These are phyloP conservation scores for Caracal caracal DNA, from an alignment of 2,113 vertebrate genomes.

Conservation along the genomic window DNA sequence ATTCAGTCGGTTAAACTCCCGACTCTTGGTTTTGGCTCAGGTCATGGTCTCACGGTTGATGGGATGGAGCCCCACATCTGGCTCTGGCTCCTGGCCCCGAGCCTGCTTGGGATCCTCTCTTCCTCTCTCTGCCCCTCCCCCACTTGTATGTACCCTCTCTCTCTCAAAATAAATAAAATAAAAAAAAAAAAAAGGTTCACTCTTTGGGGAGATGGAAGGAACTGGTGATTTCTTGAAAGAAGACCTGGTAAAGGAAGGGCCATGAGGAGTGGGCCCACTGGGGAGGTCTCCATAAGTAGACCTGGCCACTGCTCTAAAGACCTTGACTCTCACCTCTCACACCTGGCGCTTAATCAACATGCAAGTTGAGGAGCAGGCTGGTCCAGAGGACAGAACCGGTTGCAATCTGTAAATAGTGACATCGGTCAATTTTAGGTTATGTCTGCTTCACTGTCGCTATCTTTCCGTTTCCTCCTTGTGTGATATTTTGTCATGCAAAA, in stretches of 20 bases:
- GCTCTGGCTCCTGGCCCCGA: too few relatives aligned
- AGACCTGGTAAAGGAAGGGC: not conserved
- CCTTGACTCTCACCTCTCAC: not conserved
- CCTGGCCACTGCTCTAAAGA: not conserved
- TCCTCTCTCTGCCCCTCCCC: too few relatives aligned
- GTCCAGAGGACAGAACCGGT: not conserved
- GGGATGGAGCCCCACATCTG: too few relatives aligned
- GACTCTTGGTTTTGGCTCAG: too few relatives aligned
- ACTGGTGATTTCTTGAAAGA: constrained; percentile 12
- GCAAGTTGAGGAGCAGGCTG: not conserved
- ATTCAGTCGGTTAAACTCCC: too few relatives aligned
- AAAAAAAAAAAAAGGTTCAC: too few relatives aligned
- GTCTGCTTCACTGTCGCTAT: not conserved
- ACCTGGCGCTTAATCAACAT: not conserved
- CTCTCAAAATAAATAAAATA: too few relatives aligned
- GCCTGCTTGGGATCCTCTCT: too few relatives aligned
- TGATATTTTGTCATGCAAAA: not conserved
- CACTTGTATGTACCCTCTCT: too few relatives aligned
- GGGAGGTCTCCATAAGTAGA: not conserved
- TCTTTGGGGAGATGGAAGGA: not conserved
- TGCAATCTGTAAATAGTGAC: not conserved
- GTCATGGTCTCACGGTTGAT: too few relatives aligned
- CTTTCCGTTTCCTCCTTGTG: not conserved
- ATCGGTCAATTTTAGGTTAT: not conserved
- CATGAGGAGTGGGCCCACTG: accelerated